Evolutionary conservation across 1,140 invertebrate genomes (phyloP), one percentile per base, ranked within the genome.

Genomic region (Caenorhabditis brenneri): DNA sequence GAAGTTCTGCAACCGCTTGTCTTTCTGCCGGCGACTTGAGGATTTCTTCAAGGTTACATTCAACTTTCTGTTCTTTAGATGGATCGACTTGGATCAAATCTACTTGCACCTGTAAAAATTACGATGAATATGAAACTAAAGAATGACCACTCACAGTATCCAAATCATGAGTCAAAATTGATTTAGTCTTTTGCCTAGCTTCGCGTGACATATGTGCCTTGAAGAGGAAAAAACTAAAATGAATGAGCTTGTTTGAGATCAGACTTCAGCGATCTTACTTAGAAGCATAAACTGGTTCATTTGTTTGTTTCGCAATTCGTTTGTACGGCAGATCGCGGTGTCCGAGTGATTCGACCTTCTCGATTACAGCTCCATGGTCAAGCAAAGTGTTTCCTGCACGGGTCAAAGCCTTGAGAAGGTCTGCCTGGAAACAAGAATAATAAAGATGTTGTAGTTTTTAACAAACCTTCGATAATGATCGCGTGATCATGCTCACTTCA

Each of bases 401-500:
- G 22, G 88, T 84, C 12, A 90, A 42, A n/a, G 87, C 84, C 42
- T 85, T 87, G 12, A 88, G 81, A 19, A 90, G 82, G 83, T 89
- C 88, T 15, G 80, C 31, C 90, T 91, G 51, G 84, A 88, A 86
- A 78, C 15, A 31, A 65, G 22, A 27, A 19, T 51, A 80, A 19
- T 29, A 16, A 27, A 46, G 24, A 12, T 10, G 27, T 55, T 22
- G 6, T 12, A 53, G 9, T 36, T 69, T 39, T 6, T 27, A 42
- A 24, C 53, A 48, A 27, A 89, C 89, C 88, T 89, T 91, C 33
- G 87, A 82, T 42, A 90, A 51, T 16, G 87, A 85, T 82, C 86
- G 80, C 22, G 89, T 87, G 27, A 90, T 88, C 27, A 90, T 24
- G 31, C 89, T 91, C 12, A 90, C 65, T 86, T 90, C 89, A 80